These are phyloP conservation scores for Pomacea canaliculata DNA, from an alignment of 2,888 invertebrate genomes.

Conservation along the genomic window DNA sequence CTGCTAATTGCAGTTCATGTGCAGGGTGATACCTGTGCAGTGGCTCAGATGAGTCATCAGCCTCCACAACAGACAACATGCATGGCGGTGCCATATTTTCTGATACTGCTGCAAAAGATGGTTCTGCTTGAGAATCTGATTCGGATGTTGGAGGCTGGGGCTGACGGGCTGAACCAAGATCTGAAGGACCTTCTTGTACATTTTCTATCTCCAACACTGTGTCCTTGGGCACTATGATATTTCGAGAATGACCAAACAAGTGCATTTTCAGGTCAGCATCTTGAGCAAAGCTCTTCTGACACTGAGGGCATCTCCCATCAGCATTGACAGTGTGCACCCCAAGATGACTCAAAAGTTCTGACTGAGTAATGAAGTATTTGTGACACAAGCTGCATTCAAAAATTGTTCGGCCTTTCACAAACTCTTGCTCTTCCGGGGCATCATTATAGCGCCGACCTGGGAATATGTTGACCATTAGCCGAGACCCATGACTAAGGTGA, in stretches of 20 bases:
- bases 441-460: background rate
- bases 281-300: background rate
- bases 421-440: background rate
- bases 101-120: too few relatives aligned
- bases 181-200: too few relatives aligned
- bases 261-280: constrained; percentile 9
- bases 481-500: background rate
- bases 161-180: too few relatives aligned
- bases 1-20: too few relatives aligned
- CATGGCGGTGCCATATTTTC: too few relatives aligned
- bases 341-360: constrained; percentile 2
- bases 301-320: background rate
- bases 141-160: too few relatives aligned
- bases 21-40: too few relatives aligned
- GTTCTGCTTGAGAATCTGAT: too few relatives aligned
- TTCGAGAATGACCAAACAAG: constrained; percentile 14
- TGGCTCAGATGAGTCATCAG: too few relatives aligned
- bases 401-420: background rate
- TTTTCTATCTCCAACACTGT: background rate
- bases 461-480: constrained; percentile 2
- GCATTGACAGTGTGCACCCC: background rate
- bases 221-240: background rate
- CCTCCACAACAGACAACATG: too few relatives aligned
- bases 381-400: constrained; percentile 10
- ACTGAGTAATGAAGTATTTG: background rate